A percentile compares a stretch with the other conserved stretches of the same genome.
Conservation (phyloP, 2,113 vertebrate species). For the Hyperoodon ampullatus region DNA sequence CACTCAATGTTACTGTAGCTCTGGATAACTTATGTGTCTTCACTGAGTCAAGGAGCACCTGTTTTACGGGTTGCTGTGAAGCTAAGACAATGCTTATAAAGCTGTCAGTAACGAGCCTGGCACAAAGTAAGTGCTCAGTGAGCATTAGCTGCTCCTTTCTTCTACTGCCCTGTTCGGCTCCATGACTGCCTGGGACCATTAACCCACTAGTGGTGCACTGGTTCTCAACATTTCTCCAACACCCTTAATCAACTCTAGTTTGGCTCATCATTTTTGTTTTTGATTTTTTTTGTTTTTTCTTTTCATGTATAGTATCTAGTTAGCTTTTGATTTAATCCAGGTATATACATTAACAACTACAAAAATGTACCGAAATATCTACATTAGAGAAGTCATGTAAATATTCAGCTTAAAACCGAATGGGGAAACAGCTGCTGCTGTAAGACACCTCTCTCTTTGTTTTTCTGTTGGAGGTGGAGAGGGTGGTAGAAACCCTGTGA, state of each 20-base stretch:
- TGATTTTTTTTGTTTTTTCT: background rate
- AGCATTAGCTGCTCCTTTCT: background rate
- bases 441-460: background rate
- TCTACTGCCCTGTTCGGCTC: background rate
- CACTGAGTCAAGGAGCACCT: background rate
- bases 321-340: slow-evolving; percentile 26
- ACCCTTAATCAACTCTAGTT: background rate
- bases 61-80: background rate
- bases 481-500: background rate
- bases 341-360: background rate
- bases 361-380: background rate
- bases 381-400: background rate
- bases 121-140: background rate
- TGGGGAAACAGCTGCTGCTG: background rate
- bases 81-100: background rate
- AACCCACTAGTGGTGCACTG: background rate
- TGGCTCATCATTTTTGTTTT: background rate
- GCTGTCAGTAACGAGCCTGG: background rate
- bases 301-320: background rate
- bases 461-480: background rate
- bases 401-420: background rate
- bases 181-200: background rate
- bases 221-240: background rate
- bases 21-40: background rate
- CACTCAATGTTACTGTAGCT: background rate